Evolutionary conservation across 2,888 invertebrate species (phyloP), one percentile per base, ranked within the genome.

Genomic region (Nemoura dubitans): DNA sequence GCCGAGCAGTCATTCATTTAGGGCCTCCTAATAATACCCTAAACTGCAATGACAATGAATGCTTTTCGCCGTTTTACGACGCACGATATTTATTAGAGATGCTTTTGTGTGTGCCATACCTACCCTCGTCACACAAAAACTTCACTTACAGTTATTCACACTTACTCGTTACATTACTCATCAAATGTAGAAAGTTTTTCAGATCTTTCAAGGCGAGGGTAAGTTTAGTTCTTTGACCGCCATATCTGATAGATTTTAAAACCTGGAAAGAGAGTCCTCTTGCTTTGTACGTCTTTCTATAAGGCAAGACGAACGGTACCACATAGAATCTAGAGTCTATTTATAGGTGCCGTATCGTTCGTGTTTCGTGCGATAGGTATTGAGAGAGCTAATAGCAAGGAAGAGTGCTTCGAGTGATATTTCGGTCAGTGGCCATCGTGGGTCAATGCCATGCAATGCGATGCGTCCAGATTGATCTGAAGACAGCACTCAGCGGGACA

Each of bases 11-110:
- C 26, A 78, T 78, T 78, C 78, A 78, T 78, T 78, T 78, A 27
- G 10, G 27, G 10, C 78, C 78, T 59, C 59, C 59, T 59, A 59
- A 59, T 59, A 59, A 59, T 59, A 59, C 59, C 59, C 59, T 59
- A 59, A 59, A 59, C 59, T 59, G 59, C 59, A 59, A 59, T 21
- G 59, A 59, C 59, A 59, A 59, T 59, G 59, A 59, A 59, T 59
- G 59, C 59, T 21, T 59, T 59, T 10, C 14, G 59, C 59, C 14
- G 59, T 59, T 59, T 59, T 59, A 59, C 59, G 59, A 59, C 21
- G 14, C 21, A 2, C 21, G n/a, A n/a, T n/a, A n/a, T 59, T 59
- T 59, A 2, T 59, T n/a, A n/a, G n/a, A n/a, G n/a, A 14, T 2
- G 21, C 59, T 10, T 10, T 21, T 59, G 14, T 14, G 6, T 21